Percentiles rank a stretch among this genome's conserved stretches.
phyloP scores from a whole-genome alignment of 2,888 invertebrate species.

The Diaprepes abbreviatus region DNA sequence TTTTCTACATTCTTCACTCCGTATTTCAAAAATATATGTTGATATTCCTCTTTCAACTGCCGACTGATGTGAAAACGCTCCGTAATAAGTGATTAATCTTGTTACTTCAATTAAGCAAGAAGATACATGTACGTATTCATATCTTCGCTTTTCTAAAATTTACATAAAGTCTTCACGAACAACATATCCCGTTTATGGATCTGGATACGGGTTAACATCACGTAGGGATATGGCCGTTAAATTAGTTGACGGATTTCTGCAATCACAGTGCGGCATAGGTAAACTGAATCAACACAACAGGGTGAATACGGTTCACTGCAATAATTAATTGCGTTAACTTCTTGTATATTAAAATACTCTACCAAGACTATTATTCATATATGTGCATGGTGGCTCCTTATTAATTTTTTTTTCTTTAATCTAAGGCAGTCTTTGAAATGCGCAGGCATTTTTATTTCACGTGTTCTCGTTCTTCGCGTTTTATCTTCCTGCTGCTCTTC shows the following conservation, averaged over 20 bases:
- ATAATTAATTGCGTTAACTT: not conserved
- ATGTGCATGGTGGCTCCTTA: not conserved
- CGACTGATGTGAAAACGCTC: slow-evolving; percentile 13
- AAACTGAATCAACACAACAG: not conserved
- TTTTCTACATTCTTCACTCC: slow-evolving; percentile 7
- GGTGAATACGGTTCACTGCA: not conserved
- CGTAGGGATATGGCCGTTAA: slow-evolving; percentile 16
- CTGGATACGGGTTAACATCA: not conserved
- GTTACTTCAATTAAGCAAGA: slow-evolving; percentile 5
- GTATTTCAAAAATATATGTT: slow-evolving; percentile 6
- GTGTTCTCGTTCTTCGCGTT: not conserved
- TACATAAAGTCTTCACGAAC: slow-evolving; percentile 6
- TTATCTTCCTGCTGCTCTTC: not conserved
- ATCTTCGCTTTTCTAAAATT: slow-evolving; percentile 13
- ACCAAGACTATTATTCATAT: too few relatives aligned
- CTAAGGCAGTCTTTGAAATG: not conserved
- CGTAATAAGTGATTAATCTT: slow-evolving; percentile 13
- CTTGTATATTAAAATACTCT: too few relatives aligned
- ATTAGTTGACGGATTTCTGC: slow-evolving; percentile 16
- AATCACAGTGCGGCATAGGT: slow-evolving; percentile 5
- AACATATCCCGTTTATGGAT: slow-evolving; percentile 8
- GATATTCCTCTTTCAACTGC: not conserved
- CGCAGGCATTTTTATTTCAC: not conserved
- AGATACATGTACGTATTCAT: not conserved
- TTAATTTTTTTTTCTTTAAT: not conserved